A percentile compares a stretch with the other conserved stretches of the same genome.
These are phyloP conservation scores for Podarcis siculus DNA, from an alignment of 2,797 vertebrate species.

Conservation along the genomic window DNA sequence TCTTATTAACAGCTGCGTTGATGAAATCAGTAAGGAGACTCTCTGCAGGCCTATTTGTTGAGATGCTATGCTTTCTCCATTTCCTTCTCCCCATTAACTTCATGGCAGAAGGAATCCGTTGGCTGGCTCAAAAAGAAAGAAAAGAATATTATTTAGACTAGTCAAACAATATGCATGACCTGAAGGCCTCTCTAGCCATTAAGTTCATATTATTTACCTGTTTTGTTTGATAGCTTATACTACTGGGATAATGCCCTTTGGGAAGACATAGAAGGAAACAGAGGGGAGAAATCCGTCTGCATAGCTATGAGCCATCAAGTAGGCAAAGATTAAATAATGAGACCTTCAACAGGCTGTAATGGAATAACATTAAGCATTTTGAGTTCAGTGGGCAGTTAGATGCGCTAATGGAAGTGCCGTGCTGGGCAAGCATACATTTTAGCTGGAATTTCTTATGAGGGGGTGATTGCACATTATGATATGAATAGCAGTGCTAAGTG, in stretches of 20 bases:
- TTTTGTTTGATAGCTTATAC: slow-evolving; percentile 47
- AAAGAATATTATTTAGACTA: slow-evolving; percentile 18
- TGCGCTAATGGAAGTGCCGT: slow-evolving; percentile 75
- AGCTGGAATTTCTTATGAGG: slow-evolving; percentile 70
- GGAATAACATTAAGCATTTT: slow-evolving; percentile 74
- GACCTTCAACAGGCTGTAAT: slow-evolving; percentile 69
- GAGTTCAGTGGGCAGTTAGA: slow-evolving; percentile 73
- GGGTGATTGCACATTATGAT: slow-evolving; percentile 76
- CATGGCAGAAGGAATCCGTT: slow-evolving; percentile 22
- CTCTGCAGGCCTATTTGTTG: slow-evolving; percentile 18
- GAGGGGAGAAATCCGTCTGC: slow-evolving; percentile 11
- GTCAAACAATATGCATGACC: slow-evolving; percentile 36
- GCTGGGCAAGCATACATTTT: slow-evolving; percentile 77
- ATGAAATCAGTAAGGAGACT: slow-evolving; percentile 12
- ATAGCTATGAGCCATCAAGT: slow-evolving; percentile 51
- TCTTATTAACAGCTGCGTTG: slow-evolving; percentile 37
- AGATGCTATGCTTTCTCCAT: slow-evolving; percentile 32
- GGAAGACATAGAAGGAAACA: slow-evolving; percentile 25
- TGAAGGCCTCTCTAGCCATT: slow-evolving; percentile 36
- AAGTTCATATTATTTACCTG: slow-evolving; percentile 48
- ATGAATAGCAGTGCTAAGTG: slow-evolving; percentile 79
- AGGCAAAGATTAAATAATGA: slow-evolving; percentile 72
- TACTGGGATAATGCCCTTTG: slow-evolving; percentile 34
- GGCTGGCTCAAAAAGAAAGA: background rate
- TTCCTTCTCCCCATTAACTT: slow-evolving; percentile 31